Evolutionary conservation across 2,113 vertebrate genomes (phyloP).

Genomic region (Emydura subglobosa): DNA sequence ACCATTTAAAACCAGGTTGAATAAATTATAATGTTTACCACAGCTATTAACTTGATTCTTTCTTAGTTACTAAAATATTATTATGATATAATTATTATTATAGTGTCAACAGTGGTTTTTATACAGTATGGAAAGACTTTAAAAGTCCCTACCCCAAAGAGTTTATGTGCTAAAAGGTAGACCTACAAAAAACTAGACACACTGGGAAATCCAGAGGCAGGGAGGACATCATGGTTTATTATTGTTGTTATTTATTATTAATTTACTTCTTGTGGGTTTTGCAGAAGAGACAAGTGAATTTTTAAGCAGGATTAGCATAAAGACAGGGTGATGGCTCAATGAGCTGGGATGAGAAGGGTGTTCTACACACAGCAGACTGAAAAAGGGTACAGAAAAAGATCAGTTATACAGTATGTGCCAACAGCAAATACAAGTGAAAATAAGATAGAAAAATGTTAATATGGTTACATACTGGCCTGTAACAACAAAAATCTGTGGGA

Average conservation of each 20-base stretch:
- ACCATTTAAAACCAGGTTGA: slow-evolving; percentile 31
- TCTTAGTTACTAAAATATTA: slow-evolving; percentile 39
- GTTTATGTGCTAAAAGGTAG: neutral
- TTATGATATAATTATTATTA: neutral
- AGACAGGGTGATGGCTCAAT: neutral
- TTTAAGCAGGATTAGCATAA: neutral
- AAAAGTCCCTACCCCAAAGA: neutral
- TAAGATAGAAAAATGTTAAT: neutral
- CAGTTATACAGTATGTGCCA: neutral
- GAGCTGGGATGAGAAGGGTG: neutral
- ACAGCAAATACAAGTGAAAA: neutral
- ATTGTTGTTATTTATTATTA: neutral
- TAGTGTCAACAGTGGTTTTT: neutral
- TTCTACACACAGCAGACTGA: neutral
- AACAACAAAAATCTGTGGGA: neutral
- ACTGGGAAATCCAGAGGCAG: neutral
- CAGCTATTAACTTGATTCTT: slow-evolving; percentile 15
- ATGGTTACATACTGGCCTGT: neutral
- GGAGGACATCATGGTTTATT: neutral
- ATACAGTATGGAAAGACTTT: neutral
- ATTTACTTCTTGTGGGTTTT: neutral
- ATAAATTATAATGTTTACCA: slow-evolving; percentile 31
- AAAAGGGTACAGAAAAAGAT: neutral
- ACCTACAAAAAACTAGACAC: neutral
- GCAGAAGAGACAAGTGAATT: neutral